Base-by-base conservation (phyloP, 64 coral and sea anemone genomes). In the Montipora foliosa region DNA sequence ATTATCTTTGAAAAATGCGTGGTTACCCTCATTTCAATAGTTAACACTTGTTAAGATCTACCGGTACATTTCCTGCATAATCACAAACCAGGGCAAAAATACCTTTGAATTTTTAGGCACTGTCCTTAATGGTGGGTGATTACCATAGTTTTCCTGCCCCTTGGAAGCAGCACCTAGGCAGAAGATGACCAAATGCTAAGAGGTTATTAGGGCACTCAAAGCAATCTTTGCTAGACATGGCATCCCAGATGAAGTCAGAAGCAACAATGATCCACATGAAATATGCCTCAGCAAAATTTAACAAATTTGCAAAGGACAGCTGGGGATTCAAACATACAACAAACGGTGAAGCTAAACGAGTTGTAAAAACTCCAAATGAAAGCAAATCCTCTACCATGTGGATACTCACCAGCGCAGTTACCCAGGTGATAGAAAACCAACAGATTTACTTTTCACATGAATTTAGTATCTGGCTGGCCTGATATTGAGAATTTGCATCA, bases 151-250 rank as follows among this genome's bases (percentile, higher is more conserved):
- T 19, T 92, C 66, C 21, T 57, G 62, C 24, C 84, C 84, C 17
- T 8, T 77, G 4, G 80, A 86, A 48, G 57, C 86, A 8, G 90
- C 90, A 0, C 24, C 20, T 1, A 17, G 85, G 11, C 22, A 45
- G 6, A 84, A 59, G 37, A 89, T 47, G 1, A 76, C 46, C 5
- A 51, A 24, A 25, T 1, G 47, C 10, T 9, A 1, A 2, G 85
- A 88, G 49, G 9, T 80, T 2, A 93, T 72, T 0, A 25, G 5
- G 58, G 44, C 3, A 2, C 68, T 88, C 76, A 93, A 93, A 22
- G 29, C 58, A 51, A 15, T 48, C 45, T 93, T 93, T 71, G 84
- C 84, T 8, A 79, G 92, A 80, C 76, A 88, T 80, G 92, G 62
- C 8, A 93, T 93, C 19, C 92, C 75, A 6, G 84, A 93, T 6